Evolutionary conservation across 2,888 invertebrate genomes (phyloP), one percentile per base, ranked within the genome.

Genomic region (Caradrina clavipalpis): DNA sequence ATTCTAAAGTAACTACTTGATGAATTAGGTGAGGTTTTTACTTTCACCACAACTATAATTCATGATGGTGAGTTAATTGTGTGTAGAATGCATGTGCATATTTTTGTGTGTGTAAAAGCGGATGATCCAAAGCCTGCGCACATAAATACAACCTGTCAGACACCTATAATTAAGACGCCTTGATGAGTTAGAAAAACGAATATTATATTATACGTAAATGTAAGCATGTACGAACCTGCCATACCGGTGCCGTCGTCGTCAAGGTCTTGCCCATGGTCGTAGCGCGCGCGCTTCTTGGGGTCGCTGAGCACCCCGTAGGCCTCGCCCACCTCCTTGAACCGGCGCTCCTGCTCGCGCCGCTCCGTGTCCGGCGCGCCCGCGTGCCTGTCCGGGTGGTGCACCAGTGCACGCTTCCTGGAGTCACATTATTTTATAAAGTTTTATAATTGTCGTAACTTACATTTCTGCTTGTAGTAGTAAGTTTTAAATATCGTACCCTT

Each of bases 311-410:
- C 97, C 54, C 98, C 97, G 91, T 99, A 99, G 0, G 99, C 99
- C 94, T 99, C 99, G n/a, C 99, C 99, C 22, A 99, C 97, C 93
- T 99, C 99, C 93, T 99, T 99, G 93, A 99, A 99, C 88, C 98
- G 98, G 86, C 97, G 97, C 93, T 99, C 99, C 91, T 99, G 99
- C 79, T 98, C 98, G 86, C 98, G 98, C 81, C 98, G 98, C 91
- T 98, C 98, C 6, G 95, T 96, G 60, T 98, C 98, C 1, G 98
- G 97, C 50, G 99, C 99, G 91, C 97, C 98, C 4, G 99, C 98
- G 95, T 99, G 99, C 51, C 99, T 97, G 96, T 99, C 99, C 71
- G 99, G 99, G 96, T 99, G 99, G 93, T 98, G 99, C 13, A 98
- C 97, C 69, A 99, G 96, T 0, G 99, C 99, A 84, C 98, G 96